phyloP scores from a whole-genome alignment of 2,113 vertebrate genomes.

The Hucho hucho region DNA sequence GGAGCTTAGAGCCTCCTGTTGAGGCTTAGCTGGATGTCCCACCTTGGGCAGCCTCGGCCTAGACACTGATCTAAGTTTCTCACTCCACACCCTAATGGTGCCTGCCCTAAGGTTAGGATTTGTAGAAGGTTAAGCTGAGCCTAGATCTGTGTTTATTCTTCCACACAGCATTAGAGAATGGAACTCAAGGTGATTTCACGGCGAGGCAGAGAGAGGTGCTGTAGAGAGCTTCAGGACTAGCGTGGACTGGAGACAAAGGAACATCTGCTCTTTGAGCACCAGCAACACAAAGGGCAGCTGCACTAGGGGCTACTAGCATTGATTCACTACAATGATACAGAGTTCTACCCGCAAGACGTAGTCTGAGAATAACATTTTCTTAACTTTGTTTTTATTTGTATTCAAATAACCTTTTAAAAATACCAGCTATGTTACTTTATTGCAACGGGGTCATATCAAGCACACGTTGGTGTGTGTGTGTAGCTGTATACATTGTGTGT shows the following conservation, averaged over 20 bases:
- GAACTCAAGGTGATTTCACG: constrained; percentile 59
- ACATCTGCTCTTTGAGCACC: constrained; percentile 66
- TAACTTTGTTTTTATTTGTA: background rate
- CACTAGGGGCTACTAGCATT: background rate
- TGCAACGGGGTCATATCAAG: background rate
- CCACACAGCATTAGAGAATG: too few species aligned
- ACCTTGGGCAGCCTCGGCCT: background rate
- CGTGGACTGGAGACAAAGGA: constrained; percentile 58
- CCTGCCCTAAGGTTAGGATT: too few species aligned
- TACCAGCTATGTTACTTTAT: background rate
- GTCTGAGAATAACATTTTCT: background rate
- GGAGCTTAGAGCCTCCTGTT: constrained; percentile 2
- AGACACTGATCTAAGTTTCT: background rate
- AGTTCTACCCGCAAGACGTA: background rate
- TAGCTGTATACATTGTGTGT: background rate
- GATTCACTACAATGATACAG: background rate
- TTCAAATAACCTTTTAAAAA: background rate
- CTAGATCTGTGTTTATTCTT: too few species aligned
- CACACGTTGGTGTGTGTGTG: background rate
- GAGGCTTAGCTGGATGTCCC: background rate
- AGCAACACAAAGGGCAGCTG: constrained; percentile 49
- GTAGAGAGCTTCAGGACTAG: constrained; percentile 21
- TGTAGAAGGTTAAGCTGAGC: too few species aligned
- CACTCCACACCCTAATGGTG: background rate
- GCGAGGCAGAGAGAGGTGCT: constrained; percentile 49